These are phyloP conservation scores for Crossocerus cetratus DNA, from an alignment of 2,888 invertebrate genomes.

Conservation along the genomic window DNA sequence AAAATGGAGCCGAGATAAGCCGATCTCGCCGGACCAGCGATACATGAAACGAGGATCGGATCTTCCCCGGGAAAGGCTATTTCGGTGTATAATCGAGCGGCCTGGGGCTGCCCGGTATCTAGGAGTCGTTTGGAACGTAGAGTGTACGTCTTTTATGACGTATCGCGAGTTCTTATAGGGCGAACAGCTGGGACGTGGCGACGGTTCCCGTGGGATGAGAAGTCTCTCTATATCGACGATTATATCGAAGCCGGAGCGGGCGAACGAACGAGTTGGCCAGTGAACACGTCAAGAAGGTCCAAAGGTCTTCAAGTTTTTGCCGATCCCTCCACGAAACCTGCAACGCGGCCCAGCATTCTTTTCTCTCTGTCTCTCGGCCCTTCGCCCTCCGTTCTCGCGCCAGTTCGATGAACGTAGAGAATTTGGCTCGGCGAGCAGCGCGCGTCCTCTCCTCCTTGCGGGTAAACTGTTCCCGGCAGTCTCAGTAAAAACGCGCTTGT, in stretches of 20 bases:
- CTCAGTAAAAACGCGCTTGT: constrained; percentile 21
- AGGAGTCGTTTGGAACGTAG: no score
- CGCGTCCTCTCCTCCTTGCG: constrained; percentile 21
- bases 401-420: constrained; percentile 47
- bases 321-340: constrained; percentile 47
- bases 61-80: background rate
- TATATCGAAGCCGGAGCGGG: constrained; percentile 20
- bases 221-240: constrained; percentile 19
- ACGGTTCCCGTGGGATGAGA: constrained; percentile 20
- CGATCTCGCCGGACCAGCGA: background rate
- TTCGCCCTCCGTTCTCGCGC: constrained; percentile 14
- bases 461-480: constrained; percentile 24
- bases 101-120: no score
- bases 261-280: constrained; percentile 33
- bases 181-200: background rate
- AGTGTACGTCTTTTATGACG: no score
- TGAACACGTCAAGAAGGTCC: constrained; percentile 43
- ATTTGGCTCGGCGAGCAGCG: constrained; percentile 32
- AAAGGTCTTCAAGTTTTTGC: constrained; percentile 64
- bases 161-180: background rate
- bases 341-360: constrained; percentile 57
- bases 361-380: constrained; percentile 44
- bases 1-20: constrained; percentile 49
- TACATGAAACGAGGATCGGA: background rate
- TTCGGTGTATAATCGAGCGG: no score